A percentile compares a stretch with the other conserved stretches of the same genome.
Conservation (phyloP, 2,888 invertebrate species). For the Beris chalybata region DNA sequence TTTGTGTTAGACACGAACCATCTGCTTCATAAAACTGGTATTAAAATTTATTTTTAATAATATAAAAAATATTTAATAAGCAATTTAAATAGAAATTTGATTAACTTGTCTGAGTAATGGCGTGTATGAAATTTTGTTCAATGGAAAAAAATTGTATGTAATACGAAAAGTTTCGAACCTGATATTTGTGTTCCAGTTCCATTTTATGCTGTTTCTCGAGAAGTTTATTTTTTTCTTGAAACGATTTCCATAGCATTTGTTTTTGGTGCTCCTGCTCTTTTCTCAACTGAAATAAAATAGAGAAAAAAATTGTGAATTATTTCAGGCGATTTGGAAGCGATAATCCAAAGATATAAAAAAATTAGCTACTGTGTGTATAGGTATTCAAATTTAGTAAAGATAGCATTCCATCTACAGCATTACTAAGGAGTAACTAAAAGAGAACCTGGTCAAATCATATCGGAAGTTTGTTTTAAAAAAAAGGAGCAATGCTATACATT, state of each 20-base stretch:
- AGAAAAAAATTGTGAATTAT: conserved; percentile 27
- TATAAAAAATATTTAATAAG: no score
- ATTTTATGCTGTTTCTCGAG: conserved; percentile 88
- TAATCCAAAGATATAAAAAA: conserved; percentile 4
- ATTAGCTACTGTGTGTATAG: background rate
- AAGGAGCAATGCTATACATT: no score
- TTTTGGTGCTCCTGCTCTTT: conserved; percentile 93
- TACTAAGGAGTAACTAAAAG: no score
- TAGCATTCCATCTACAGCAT: no score
- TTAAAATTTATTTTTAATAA: no score
- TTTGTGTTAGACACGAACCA: no score
- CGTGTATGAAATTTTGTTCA: conserved; percentile 21
- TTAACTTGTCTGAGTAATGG: no score
- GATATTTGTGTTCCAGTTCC: conserved; percentile 84
- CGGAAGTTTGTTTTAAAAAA: no score
- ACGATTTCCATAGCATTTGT: conserved; percentile 86
- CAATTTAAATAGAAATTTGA: no score
- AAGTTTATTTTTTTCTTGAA: conserved; percentile 89
- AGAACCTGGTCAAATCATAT: no score
- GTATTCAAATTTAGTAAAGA: background rate
- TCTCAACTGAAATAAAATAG: conserved; percentile 71
- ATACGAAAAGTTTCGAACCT: conserved; percentile 61
- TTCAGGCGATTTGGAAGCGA: no score
- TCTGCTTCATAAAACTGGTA: no score
- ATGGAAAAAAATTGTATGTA: conserved; percentile 25